Percentiles rank a stretch among this genome's conserved stretches.
Conservation (phyloP, 1,140 invertebrate genomes). For the Euwallacea similis region DNA sequence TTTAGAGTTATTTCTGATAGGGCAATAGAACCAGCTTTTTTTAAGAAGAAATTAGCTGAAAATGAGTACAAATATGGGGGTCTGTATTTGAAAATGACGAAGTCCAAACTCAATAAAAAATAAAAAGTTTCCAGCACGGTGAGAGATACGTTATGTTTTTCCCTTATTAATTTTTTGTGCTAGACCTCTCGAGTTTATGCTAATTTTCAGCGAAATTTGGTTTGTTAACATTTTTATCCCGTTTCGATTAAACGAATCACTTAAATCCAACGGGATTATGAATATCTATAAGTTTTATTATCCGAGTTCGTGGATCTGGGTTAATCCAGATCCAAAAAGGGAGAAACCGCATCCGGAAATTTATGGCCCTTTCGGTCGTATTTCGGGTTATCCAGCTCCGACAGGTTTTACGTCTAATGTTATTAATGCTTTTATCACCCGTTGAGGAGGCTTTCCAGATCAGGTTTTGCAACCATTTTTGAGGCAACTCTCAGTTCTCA, state of each 20-base stretch:
- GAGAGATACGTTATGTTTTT: too few relatives aligned
- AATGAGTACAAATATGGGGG: too few relatives aligned
- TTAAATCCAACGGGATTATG: slow-evolving; percentile 23
- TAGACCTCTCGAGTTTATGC: too few relatives aligned
- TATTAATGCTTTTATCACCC: slow-evolving; percentile 19
- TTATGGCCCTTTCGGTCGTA: slow-evolving; percentile 24
- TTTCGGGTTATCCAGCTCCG: slow-evolving; percentile 18
- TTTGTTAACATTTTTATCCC: neutral
- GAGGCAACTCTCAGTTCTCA: too few relatives aligned
- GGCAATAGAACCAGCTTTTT: too few relatives aligned
- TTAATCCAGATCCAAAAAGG: slow-evolving; percentile 18
- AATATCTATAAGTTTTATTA: slow-evolving; percentile 31
- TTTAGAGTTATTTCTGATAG: too few relatives aligned
- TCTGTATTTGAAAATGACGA: too few relatives aligned
- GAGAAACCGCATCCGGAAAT: slow-evolving; percentile 18
- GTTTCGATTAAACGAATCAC: slow-evolving; percentile 8
- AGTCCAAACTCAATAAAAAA: too few relatives aligned
- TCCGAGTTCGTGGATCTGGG: slow-evolving; percentile 18
- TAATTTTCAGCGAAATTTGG: too few relatives aligned
- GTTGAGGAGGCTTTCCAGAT: neutral
- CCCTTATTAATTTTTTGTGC: too few relatives aligned
- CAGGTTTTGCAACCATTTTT: neutral
- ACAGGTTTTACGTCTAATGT: slow-evolving; percentile 20
- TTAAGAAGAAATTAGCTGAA: too few relatives aligned
- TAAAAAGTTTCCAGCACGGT: too few relatives aligned